These are phyloP conservation scores for Junonia oenone DNA, from an alignment of 2,888 invertebrate genomes.

Conservation along the genomic window DNA sequence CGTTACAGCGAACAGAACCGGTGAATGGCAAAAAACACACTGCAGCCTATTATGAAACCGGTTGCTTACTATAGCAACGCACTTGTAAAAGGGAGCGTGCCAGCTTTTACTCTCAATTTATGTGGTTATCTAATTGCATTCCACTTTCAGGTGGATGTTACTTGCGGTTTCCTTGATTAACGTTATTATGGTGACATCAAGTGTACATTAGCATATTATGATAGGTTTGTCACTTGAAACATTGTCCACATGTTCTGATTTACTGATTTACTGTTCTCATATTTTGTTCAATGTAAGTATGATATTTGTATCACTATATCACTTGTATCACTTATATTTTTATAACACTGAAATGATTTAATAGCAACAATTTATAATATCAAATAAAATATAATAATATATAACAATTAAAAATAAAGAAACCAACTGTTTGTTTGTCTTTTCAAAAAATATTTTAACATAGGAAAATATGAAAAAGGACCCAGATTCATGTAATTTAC, in stretches of 20 bases:
- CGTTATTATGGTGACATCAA: conserved; percentile 17
- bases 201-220: not conserved
- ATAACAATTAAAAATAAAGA: no score
- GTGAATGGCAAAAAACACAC: conserved; percentile 70
- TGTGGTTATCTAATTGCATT: conserved; percentile 51
- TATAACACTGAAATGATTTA: no score
- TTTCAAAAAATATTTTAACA: no score
- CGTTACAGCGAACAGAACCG: conserved; percentile 44
- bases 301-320: no score
- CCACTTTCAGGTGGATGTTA: conserved; percentile 37
- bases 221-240: not conserved
- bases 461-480: no score
- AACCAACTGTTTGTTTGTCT: no score
- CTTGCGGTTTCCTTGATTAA: conserved; percentile 39
- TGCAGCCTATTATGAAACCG: conserved; percentile 63
- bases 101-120: conserved; percentile 71
- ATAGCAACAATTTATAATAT: no score
- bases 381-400: no score
- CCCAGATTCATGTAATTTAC: no score
- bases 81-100: conserved; percentile 56
- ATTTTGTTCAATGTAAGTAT: not conserved
- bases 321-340: no score
- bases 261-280: not conserved
- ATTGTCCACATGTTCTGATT: not conserved
- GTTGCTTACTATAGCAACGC: conserved; percentile 43